Conservation (phyloP, 2,113 vertebrate genomes). For the Serinus canaria region DNA sequence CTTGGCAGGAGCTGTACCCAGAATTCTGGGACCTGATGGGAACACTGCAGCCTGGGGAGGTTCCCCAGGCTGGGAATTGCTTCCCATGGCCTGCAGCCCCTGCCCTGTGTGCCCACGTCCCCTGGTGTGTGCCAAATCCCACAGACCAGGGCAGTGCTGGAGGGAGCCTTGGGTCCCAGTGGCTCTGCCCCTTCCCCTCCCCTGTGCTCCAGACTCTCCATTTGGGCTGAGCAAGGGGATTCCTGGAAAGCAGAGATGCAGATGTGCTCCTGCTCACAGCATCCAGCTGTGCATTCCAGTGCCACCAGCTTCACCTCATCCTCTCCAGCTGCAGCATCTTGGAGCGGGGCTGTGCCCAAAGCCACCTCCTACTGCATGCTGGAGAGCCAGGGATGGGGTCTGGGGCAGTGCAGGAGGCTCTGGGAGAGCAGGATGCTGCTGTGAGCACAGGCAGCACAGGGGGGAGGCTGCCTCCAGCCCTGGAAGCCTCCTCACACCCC, state of each 20-base stretch:
- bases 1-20: neutral
- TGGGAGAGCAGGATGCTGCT: neutral
- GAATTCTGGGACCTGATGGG: neutral
- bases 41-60: neutral
- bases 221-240: neutral
- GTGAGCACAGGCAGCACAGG: neutral
- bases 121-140: neutral
- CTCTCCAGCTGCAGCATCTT: neutral
- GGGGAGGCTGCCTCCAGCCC: neutral
- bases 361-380: neutral
- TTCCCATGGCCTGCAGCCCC: neutral
- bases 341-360: neutral
- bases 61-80: neutral
- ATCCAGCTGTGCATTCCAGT: neutral
- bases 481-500: conserved; percentile 2
- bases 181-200: neutral
- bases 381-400: neutral
- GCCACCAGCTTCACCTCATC: neutral
- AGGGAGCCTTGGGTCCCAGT: neutral
- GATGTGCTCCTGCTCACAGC: neutral
- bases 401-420: neutral
- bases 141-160: neutral
- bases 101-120: neutral
- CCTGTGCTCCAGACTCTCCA: neutral
- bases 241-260: neutral